phyloP scores from a whole-genome alignment of 2,113 vertebrate genomes.

The Thamnaconus septentrionalis region DNA sequence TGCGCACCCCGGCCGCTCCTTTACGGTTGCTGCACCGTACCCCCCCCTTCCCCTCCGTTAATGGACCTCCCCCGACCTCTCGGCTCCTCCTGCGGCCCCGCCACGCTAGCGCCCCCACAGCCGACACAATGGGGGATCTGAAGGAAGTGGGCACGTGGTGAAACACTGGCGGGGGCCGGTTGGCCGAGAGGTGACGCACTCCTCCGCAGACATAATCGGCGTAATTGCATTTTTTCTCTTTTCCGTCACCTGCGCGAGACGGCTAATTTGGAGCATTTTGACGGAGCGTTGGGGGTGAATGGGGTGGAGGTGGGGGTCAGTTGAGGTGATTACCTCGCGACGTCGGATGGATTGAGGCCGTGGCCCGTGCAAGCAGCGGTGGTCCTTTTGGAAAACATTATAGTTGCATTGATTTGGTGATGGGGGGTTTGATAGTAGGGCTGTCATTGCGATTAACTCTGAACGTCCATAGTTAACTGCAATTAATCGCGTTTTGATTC shows the following conservation, averaged over 20 bases:
- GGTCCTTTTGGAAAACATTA: conserved; percentile 45
- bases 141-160: too few relatives aligned
- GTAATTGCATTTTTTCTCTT: conserved; percentile 57
- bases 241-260: conserved; percentile 52
- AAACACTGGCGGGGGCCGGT: conserved; percentile 49
- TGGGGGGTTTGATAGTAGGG: too few relatives aligned
- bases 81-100: too few relatives aligned
- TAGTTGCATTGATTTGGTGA: conserved; percentile 40
- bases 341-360: conserved; percentile 13
- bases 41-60: background rate
- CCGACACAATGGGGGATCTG: conserved; percentile 41
- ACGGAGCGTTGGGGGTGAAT: conserved; percentile 31
- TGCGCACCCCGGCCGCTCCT: conserved; percentile 27
- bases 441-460: too few relatives aligned
- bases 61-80: conserved; percentile 5
- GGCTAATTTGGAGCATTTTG: conserved; percentile 47
- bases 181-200: conserved; percentile 53
- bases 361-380: conserved; percentile 3
- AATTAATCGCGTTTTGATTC: too few relatives aligned
- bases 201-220: conserved; percentile 58
- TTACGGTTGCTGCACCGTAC: conserved; percentile 18
- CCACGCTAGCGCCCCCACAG: conserved; percentile 32
- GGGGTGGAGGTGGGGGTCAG: conserved; percentile 12
- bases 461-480: too few relatives aligned
- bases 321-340: conserved; percentile 24